Percentiles rank a stretch among this genome's conserved stretches.
These are phyloP conservation scores for Napeogenes sylphis DNA, from an alignment of 2,888 invertebrate species.

Conservation along the genomic window DNA sequence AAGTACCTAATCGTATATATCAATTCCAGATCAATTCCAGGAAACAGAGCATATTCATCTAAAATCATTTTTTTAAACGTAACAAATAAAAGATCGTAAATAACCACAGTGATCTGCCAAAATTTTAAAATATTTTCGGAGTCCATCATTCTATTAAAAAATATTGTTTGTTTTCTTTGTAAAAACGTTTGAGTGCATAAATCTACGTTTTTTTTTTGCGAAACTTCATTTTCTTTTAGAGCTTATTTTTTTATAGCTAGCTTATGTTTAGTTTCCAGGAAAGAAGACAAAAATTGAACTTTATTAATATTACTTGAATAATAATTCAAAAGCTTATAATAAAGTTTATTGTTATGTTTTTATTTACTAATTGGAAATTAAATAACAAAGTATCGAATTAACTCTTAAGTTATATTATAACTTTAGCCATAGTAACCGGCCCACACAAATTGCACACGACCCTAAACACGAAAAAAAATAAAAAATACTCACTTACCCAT, in stretches of 20 bases:
- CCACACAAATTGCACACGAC: conserved; percentile 32
- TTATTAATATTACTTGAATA: too few relatives aligned
- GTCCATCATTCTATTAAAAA: not conserved
- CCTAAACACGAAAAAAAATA: conserved; percentile 25
- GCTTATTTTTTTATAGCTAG: not conserved
- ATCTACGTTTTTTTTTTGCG: not conserved
- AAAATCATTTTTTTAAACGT: not conserved
- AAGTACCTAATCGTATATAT: too few relatives aligned
- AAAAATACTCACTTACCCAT: conserved; percentile 62
- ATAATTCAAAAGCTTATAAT: too few relatives aligned
- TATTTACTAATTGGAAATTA: too few relatives aligned
- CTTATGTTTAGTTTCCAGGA: not conserved
- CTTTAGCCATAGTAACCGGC: not conserved
- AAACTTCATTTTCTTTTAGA: too few relatives aligned
- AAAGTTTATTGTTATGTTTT: too few relatives aligned
- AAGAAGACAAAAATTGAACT: too few relatives aligned
- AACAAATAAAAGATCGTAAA: not conserved
- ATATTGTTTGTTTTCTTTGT: not conserved
- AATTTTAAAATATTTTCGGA: not conserved
- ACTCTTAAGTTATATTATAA: too few relatives aligned
- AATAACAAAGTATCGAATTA: too few relatives aligned
- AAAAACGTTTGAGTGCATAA: not conserved
- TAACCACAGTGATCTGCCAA: not conserved
- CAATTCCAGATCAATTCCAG: too few relatives aligned
- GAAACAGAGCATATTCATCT: too few relatives aligned